Conservation (phyloP, 2,888 invertebrate species). For the Pomacea canaliculata region DNA sequence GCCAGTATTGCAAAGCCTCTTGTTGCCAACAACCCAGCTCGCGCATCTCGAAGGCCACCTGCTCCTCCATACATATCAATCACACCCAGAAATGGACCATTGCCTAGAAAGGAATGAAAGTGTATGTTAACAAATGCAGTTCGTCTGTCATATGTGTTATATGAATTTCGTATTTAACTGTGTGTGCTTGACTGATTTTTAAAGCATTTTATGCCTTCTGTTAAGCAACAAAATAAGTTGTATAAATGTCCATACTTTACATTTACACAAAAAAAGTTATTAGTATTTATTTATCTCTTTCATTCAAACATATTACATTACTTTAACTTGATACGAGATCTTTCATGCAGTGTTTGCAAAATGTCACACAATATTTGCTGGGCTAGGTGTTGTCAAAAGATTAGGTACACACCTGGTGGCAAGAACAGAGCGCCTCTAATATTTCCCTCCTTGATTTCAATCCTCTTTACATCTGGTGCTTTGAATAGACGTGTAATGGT, state of each 20-base stretch:
- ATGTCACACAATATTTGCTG: not conserved
- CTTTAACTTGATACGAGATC: not conserved
- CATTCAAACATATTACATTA: too few species aligned
- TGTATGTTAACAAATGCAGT: too few species aligned
- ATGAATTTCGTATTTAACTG: too few species aligned
- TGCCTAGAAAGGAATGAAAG: constrained; percentile 10
- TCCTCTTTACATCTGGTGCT: constrained; percentile 23
- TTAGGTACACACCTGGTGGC: constrained; percentile 24
- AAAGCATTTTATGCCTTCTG: too few species aligned
- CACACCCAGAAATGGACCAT: constrained; percentile 21
- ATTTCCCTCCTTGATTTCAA: constrained; percentile 24
- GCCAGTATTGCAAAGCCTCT: constrained; percentile 27
- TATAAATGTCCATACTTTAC: too few species aligned
- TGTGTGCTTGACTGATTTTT: too few species aligned
- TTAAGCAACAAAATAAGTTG: too few species aligned
- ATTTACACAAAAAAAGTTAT: too few species aligned
- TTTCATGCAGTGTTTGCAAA: too few species aligned
- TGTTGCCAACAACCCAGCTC: constrained; percentile 28
- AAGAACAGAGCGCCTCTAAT: constrained; percentile 31
- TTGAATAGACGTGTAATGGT: constrained; percentile 7
- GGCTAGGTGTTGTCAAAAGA: not conserved
- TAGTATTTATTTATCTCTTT: too few species aligned
- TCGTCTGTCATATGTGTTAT: too few species aligned
- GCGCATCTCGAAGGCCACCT: constrained; percentile 17
- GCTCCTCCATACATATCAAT: constrained; percentile 27